Evolutionary conservation across 2,113 vertebrate genomes (phyloP).

Genomic region (Neotragus pygmaeus): DNA sequence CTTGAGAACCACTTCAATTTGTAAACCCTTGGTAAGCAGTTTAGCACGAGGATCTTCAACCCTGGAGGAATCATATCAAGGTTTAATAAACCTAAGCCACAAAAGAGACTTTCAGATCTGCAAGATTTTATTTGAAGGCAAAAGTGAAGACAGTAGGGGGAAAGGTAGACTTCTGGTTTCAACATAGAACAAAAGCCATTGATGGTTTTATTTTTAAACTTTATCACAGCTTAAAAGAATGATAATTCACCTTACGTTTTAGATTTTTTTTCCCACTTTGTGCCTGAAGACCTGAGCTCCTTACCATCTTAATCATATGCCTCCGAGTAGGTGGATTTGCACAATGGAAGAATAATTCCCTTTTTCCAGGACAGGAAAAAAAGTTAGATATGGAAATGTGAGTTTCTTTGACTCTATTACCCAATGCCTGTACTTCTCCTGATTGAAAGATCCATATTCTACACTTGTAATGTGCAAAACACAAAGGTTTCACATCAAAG

Average conservation of each 20-base stretch:
- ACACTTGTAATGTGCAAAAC: slow-evolving; percentile 27
- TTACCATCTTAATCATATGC: not conserved
- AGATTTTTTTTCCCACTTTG: not conserved
- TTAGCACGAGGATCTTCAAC: slow-evolving; percentile 35
- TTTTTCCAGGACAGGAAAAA: not conserved
- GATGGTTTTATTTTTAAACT: slow-evolving; percentile 53
- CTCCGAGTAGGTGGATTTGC: not conserved
- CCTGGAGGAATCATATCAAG: slow-evolving; percentile 42
- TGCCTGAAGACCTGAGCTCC: not conserved
- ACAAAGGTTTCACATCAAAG: slow-evolving; percentile 18
- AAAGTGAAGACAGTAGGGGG: slow-evolving; percentile 31
- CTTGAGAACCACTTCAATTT: slow-evolving; percentile 3
- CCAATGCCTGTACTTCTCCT: not conserved
- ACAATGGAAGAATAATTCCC: not conserved
- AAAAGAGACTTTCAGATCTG: slow-evolving; percentile 31
- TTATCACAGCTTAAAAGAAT: slow-evolving; percentile 52
- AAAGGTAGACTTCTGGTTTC: slow-evolving; percentile 38
- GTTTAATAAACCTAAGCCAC: slow-evolving; percentile 61
- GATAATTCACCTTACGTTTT: slow-evolving; percentile 19
- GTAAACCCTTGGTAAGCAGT: slow-evolving; percentile 57
- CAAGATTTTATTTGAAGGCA: slow-evolving; percentile 49
- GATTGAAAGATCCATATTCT: not conserved
- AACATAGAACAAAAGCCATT: slow-evolving; percentile 28
- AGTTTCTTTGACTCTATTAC: not conserved
- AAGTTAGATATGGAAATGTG: not conserved